A percentile compares a stretch with the other conserved stretches of the same genome.
Evolutionary conservation across 2,797 vertebrate species (phyloP).

Genomic region (Limnodromus scolopaceus): DNA sequence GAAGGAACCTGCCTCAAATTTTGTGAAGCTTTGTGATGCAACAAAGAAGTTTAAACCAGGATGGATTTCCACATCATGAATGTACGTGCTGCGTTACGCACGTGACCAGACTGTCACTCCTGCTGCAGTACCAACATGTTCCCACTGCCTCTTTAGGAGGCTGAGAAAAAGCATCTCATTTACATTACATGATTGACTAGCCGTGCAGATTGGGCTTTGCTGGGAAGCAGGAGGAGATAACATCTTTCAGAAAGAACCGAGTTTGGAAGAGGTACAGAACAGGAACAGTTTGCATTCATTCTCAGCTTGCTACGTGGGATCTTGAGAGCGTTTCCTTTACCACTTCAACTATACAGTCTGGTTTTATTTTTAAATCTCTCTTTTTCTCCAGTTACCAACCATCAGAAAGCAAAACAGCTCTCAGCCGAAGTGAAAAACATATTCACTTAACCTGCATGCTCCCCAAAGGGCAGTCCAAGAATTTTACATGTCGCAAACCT

Average conservation of each 20-base stretch:
- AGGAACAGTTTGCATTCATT: slow-evolving; percentile 48
- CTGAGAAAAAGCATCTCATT: not conserved
- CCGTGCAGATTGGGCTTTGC: not conserved
- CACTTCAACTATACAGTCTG: not conserved
- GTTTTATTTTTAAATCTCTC: slow-evolving; percentile 60
- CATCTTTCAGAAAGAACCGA: not conserved
- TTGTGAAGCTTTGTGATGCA: not conserved
- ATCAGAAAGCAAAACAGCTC: not conserved
- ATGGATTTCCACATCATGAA: not conserved
- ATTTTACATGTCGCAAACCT: not conserved
- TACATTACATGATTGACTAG: not conserved
- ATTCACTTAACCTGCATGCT: not conserved
- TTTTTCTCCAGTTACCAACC: not conserved
- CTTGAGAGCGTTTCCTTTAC: slow-evolving; percentile 53
- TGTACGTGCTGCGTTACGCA: not conserved
- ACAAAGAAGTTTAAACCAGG: not conserved
- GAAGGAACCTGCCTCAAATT: not conserved
- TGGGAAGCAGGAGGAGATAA: not conserved
- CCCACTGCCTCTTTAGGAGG: not conserved
- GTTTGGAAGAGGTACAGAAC: not conserved
- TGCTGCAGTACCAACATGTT: not conserved
- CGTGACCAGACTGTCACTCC: not conserved
- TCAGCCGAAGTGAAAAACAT: not conserved
- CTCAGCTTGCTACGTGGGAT: slow-evolving; percentile 56
- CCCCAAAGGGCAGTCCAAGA: not conserved